Base-by-base conservation (phyloP, 2,888 invertebrate genomes). In the Andrena haemorrhoa region DNA sequence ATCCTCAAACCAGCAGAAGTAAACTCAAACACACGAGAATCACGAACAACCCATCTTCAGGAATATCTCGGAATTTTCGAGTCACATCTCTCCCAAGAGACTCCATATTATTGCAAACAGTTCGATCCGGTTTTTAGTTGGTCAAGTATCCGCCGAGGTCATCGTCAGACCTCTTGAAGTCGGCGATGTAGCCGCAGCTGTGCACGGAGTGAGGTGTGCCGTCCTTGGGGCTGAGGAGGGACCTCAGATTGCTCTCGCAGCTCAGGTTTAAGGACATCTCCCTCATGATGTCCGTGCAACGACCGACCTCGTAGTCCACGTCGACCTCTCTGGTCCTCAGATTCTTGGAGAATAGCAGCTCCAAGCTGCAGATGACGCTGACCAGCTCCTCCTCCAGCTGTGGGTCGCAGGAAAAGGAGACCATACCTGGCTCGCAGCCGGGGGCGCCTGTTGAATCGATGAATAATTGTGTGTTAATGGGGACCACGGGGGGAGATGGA, bases 401-500 rank as follows among this genome's bases (percentile, higher is more conserved):
- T 3, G 88, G 87, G 53, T 88, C 89, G 63, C 89, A 89, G 5
- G 88, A 85, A 64, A 88, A 88, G 7, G 88, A 87, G 53, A 88
- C 87, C 84, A 84, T 86, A 20, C 87, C 87, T 61, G 88, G 89
- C 47, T 87, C 88, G 61, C 88, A 88, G n/a, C 88, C 88, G 3
- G 88, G 88, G 7, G 88, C 88, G 53, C 88, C 88, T 88, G 51
- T 83, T 35, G 51, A 69, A 77, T 33, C 23, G n/a, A 47, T 65
- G 47, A 58, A 51, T 74, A 72, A 64, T 72, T n/a, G 16, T 35
- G 12, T 0, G 26, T 63, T 64, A 49, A 73, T 65, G 31, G 7
- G 5, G 31, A 29, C 20, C 20, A 20, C 53, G 20, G 20, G 8
- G 20, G 20, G 51, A 8, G 51, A 20, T 53, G 53, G 23, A 8